These are phyloP conservation scores for Lasioglossum pauxillum DNA, from an alignment of 2,888 invertebrate species.

Conservation along the genomic window DNA sequence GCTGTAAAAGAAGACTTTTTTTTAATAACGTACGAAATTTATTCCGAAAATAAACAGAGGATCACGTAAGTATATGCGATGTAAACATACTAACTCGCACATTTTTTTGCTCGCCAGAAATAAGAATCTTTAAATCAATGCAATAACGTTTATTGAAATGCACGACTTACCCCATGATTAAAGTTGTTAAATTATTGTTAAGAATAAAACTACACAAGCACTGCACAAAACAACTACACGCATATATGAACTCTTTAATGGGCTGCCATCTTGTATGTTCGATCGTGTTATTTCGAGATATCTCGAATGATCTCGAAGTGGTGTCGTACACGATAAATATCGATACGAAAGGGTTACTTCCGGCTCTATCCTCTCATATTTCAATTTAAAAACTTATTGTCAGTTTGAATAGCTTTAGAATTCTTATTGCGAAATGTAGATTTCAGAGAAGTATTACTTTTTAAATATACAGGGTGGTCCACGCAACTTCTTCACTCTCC, in stretches of 20 bases:
- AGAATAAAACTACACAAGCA: conserved; percentile 62
- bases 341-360: conserved; percentile 46
- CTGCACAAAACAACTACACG: conserved; percentile 64
- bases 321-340: conserved; percentile 35
- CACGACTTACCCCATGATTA: conserved; percentile 70
- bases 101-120: conserved; percentile 5
- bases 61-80: conserved; percentile 48
- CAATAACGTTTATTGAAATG: conserved; percentile 8
- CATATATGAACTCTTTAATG: conserved; percentile 60
- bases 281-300: conserved; percentile 56
- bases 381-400: not conserved
- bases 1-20: conserved; percentile 4
- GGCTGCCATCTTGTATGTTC: conserved; percentile 68
- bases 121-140: not conserved
- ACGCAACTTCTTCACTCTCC: too few species aligned
- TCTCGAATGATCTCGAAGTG: conserved; percentile 51
- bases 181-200: conserved; percentile 59
- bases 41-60: conserved; percentile 59
- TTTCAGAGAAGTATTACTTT: not conserved
- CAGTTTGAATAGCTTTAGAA: not conserved
- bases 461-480: not conserved
- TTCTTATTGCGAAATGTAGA: not conserved
- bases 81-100: conserved; percentile 61
- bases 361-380: conserved; percentile 22
- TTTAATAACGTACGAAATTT: conserved; percentile 22